Percentiles rank a stretch among this genome's conserved stretches.
These are phyloP conservation scores for Lysandra bellargus DNA, from an alignment of 2,888 invertebrate species.

Conservation along the genomic window DNA sequence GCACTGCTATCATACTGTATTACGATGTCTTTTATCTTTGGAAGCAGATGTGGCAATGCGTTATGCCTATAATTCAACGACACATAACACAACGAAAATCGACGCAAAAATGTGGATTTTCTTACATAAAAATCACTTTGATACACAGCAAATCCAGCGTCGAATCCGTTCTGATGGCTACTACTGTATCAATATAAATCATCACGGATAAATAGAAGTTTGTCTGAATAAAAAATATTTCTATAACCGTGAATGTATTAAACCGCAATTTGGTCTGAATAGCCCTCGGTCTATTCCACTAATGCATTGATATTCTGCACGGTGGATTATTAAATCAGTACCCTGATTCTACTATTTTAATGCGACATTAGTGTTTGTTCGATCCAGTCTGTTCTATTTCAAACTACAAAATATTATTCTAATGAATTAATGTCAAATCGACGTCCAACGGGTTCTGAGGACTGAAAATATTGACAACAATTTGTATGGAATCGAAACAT, in stretches of 20 bases:
- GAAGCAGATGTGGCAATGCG: no score
- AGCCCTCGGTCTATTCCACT: slow-evolving; percentile 64
- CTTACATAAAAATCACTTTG: no score
- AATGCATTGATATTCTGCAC: slow-evolving; percentile 73
- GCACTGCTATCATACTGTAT: no score
- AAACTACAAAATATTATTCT: neutral
- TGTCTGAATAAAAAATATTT: slow-evolving; percentile 16
- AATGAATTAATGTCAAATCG: neutral
- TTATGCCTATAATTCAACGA: no score
- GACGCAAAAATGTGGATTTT: no score
- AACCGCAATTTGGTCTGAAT: slow-evolving; percentile 44
- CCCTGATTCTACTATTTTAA: neutral
- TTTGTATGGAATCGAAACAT: no score
- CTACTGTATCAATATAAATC: neutral
- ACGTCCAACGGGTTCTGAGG: no score
- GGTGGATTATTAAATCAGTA: slow-evolving; percentile 72
- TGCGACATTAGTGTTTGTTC: neutral
- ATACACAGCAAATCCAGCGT: no score
- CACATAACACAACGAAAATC: no score
- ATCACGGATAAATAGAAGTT: neutral
- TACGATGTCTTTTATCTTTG: no score
- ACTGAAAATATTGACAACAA: no score
- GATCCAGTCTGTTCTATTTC: neutral
- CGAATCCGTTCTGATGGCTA: neutral
- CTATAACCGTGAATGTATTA: slow-evolving; percentile 23